A percentile compares a stretch with the other conserved stretches of the same genome.
Conservation (phyloP, 2,797 vertebrate species). For the Rhinatrema bivittatum region DNA sequence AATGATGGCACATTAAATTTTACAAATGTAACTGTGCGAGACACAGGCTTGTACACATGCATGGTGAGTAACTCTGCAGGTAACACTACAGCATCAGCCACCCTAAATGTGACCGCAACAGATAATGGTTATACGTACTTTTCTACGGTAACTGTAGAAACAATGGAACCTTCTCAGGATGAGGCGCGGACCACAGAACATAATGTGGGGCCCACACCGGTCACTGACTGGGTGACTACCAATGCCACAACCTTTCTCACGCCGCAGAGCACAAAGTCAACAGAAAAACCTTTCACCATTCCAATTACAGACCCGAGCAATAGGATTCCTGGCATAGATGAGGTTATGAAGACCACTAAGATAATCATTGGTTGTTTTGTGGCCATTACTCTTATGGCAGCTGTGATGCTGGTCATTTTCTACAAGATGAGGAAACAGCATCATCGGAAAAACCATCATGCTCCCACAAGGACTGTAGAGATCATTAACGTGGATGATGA, state of each 20-base stretch:
- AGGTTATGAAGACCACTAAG: slow-evolving; percentile 99
- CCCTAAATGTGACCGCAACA: slow-evolving; percentile 89
- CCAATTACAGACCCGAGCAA: slow-evolving; percentile 80
- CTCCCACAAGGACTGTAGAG: slow-evolving; percentile 91
- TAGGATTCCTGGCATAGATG: slow-evolving; percentile 85
- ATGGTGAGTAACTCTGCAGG: slow-evolving; percentile 98
- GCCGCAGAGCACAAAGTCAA: slow-evolving; percentile 80
- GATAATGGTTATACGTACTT: slow-evolving; percentile 95
- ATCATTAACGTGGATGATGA: slow-evolving; percentile 98
- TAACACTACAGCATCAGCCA: slow-evolving; percentile 96
- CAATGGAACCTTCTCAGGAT: slow-evolving; percentile 87
- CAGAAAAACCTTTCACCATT: slow-evolving; percentile 87
- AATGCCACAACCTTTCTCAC: slow-evolving; percentile 78
- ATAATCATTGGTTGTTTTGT: slow-evolving; percentile 99
- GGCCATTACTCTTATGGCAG: slow-evolving; percentile 97
- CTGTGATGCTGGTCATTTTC: slow-evolving; percentile 98
- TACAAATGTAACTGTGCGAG: slow-evolving; percentile 94
- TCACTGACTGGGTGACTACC: slow-evolving; percentile 74
- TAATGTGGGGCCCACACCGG: slow-evolving; percentile 79
- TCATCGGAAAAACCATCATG: slow-evolving; percentile 95
- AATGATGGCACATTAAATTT: slow-evolving; percentile 97
- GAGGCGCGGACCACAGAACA: slow-evolving; percentile 86
- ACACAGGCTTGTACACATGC: slow-evolving; percentile 95
- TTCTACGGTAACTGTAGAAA: slow-evolving; percentile 97
- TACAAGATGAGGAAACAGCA: slow-evolving; percentile 99